Evolutionary conservation across 2,797 vertebrate genomes (phyloP), one percentile per base, ranked within the genome.

Genomic region (Gambelia wislizenii): DNA sequence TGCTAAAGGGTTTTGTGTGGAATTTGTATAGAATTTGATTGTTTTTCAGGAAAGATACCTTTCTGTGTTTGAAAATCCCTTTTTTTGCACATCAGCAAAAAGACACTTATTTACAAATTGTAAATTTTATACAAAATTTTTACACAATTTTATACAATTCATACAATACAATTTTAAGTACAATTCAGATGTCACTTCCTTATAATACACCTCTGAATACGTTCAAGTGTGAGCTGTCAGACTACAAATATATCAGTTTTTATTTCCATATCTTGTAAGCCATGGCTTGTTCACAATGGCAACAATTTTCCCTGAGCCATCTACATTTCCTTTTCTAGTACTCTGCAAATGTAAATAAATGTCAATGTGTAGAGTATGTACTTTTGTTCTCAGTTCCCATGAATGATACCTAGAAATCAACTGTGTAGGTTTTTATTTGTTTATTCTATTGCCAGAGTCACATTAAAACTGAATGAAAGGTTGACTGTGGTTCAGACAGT

Each of bases 401-500:
- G 47, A n/a, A n/a, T 14, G 22, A 22, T 56, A 54, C 20, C 54
- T 84, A 69, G 56, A 82, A 30, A 82, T 36, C 33, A 52, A 22
- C n/a, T 22, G 5, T 79, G n/a, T 39, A 52, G 42, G 49, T 14
- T 87, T 56, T 39, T 79, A 69, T 42, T 70, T 22, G 25, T n/a
- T 70, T n/a, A n/a, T 69, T 64, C 47, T 22, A 79, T 69, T 39
- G 13, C 47, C 76, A 69, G 33, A 39, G 14, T 20, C 76, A 52
- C 12, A 39, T 78, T 67, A 49, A 86, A 78, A 61, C 20, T 18
- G 75, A 78, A 44, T 47, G 33, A 76, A 86, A 72, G 69, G 10
- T 54, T 84, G 70, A 54, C 49, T 39, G 74, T 86, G 74, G 39
- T 64, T 77, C 47, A 81, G 77, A 69, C 85, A 27, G 79, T 61